Evolutionary conservation across 2,113 vertebrate genomes (phyloP).

Genomic region (Triplophysa dalaica): DNA sequence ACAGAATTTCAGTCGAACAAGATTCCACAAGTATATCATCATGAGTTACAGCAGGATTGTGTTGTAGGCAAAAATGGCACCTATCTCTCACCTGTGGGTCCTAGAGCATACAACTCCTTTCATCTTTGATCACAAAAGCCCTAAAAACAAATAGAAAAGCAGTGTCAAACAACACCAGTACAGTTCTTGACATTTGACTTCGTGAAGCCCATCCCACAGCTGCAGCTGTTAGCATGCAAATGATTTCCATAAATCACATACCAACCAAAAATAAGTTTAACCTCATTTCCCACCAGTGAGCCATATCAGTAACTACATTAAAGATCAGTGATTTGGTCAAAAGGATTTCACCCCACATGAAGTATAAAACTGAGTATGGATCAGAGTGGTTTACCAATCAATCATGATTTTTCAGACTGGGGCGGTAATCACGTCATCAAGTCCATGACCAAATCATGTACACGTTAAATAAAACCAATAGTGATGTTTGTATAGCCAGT

Average conservation of each 20-base stretch:
- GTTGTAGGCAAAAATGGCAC: background rate
- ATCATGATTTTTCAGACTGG: conserved; percentile 67
- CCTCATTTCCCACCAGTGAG: too few relatives aligned
- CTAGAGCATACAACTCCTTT: background rate
- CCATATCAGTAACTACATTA: too few relatives aligned
- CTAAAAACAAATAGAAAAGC: background rate
- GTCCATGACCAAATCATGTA: conserved; percentile 33
- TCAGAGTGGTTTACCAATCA: conserved; percentile 65
- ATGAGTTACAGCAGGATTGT: background rate
- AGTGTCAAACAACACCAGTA: too few relatives aligned
- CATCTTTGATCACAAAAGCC: background rate
- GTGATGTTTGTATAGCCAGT: too few relatives aligned
- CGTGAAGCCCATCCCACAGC: too few relatives aligned
- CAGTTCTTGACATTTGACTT: too few relatives aligned
- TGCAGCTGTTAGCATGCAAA: too few relatives aligned
- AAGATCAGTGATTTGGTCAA: too few relatives aligned
- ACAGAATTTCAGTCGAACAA: conserved; percentile 24
- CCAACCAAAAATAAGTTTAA: too few relatives aligned
- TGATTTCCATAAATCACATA: too few relatives aligned
- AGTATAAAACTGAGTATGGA: too few relatives aligned
- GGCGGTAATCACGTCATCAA: conserved; percentile 69
- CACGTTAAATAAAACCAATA: conserved; percentile 68
- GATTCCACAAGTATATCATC: conserved; percentile 5
- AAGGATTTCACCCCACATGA: too few relatives aligned
- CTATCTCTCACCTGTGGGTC: background rate